phyloP scores from a whole-genome alignment of 2,797 vertebrate genomes.

The Lepus townsendii region DNA sequence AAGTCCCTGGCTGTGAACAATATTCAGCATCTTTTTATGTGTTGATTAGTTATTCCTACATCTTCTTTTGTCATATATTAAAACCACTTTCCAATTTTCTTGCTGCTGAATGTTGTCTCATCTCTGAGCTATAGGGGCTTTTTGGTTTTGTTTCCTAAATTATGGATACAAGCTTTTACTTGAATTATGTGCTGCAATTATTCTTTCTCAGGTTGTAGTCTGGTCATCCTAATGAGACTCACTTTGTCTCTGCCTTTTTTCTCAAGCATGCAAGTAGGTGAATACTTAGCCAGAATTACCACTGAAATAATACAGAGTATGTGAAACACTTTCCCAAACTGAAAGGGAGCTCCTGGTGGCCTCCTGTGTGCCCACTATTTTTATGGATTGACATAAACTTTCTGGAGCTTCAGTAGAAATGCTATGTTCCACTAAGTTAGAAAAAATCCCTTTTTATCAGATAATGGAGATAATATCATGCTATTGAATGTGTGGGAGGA shows the following conservation, averaged over 20 bases:
- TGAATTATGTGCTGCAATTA: not conserved
- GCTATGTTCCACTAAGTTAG: not conserved
- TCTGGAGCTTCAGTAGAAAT: not conserved
- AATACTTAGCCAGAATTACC: not conserved
- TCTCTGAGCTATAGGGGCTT: not conserved
- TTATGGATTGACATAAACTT: not conserved
- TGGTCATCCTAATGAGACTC: not conserved
- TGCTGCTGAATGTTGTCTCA: not conserved
- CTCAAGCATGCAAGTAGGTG: not conserved
- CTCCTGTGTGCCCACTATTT: not conserved
- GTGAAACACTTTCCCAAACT: not conserved
- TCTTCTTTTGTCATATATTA: not conserved
- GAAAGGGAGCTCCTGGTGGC: not conserved
- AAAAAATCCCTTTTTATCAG: not conserved
- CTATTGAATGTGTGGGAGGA: conserved; percentile 11
- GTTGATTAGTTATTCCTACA: not conserved
- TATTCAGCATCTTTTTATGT: not conserved
- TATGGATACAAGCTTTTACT: not conserved
- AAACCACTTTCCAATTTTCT: not conserved
- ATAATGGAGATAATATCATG: not conserved
- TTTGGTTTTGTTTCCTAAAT: not conserved
- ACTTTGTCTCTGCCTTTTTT: not conserved
- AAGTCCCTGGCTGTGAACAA: not conserved
- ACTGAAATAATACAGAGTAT: not conserved
- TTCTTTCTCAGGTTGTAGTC: not conserved